phyloP scores from a whole-genome alignment of 2,797 vertebrate species.

The Toxotes lorentzi region DNA sequence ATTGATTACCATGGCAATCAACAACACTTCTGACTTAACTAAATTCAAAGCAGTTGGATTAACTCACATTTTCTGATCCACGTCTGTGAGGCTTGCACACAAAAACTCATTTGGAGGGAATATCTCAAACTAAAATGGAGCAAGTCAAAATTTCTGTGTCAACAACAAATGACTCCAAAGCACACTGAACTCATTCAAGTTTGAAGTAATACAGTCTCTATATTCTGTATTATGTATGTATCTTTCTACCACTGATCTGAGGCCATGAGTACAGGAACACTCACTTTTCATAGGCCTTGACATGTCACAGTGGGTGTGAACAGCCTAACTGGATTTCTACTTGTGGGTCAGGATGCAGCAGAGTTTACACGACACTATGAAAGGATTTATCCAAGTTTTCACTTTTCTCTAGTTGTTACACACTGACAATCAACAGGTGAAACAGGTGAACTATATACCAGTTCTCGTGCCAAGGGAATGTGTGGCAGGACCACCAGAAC shows the following conservation, averaged over 20 bases:
- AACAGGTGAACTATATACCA: constrained; percentile 2
- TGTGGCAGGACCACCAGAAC: not conserved
- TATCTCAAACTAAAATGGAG: not conserved
- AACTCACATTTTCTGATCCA: not conserved
- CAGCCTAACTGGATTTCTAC: not conserved
- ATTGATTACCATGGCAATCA: not conserved
- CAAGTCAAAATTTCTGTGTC: not conserved
- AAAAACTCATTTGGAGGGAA: too few relatives aligned
- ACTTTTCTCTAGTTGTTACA: not conserved
- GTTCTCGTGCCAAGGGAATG: constrained; percentile 5
- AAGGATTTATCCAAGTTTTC: too few relatives aligned
- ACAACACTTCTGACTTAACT: not conserved
- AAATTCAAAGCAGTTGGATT: not conserved
- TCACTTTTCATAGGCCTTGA: not conserved
- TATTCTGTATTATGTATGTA: not conserved
- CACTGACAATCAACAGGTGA: constrained; percentile 15
- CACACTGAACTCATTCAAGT: not conserved
- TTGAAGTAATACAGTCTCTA: too few relatives aligned
- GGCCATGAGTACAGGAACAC: not conserved
- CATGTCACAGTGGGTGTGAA: not conserved
- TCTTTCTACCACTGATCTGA: not conserved
- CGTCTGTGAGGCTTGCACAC: not conserved
- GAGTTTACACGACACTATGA: too few relatives aligned
- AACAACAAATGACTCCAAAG: too few relatives aligned
- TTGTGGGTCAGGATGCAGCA: not conserved